Percentiles rank a stretch among this genome's conserved stretches.
Evolutionary conservation across 1,140 invertebrate genomes (phyloP).

Genomic region (Nixonia krombeini): DNA sequence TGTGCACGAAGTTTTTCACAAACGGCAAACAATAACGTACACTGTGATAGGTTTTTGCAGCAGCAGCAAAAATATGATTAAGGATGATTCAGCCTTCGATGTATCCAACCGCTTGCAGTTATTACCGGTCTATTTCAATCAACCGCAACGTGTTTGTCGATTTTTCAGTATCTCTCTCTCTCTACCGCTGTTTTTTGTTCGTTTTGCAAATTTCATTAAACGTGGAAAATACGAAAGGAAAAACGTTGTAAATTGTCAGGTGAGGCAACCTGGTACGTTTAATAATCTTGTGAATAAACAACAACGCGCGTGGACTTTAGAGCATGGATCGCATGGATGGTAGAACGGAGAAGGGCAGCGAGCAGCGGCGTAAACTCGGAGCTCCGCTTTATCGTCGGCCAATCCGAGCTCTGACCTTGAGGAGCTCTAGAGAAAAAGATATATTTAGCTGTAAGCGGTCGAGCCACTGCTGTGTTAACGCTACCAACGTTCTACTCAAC

Average conservation of each 20-base stretch:
- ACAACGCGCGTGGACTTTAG: constrained; percentile 46
- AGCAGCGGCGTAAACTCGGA: constrained; percentile 44
- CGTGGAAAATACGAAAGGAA: constrained; percentile 5
- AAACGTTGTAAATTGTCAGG: constrained; percentile 32
- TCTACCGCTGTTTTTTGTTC: no score
- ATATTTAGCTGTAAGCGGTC: constrained; percentile 64
- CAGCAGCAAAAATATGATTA: no score
- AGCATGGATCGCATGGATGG: constrained; percentile 42
- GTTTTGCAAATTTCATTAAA: no score
- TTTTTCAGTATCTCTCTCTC: no score
- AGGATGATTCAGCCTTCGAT: no score
- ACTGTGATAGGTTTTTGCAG: no score
- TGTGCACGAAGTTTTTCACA: no score
- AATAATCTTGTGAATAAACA: constrained; percentile 50
- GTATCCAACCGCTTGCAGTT: no score
- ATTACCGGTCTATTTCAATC: no score
- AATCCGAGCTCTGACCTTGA: constrained; percentile 66
- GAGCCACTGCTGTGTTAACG: constrained; percentile 48
- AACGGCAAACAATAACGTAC: no score
- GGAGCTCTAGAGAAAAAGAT: constrained; percentile 63
- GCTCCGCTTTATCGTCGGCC: constrained; percentile 60
- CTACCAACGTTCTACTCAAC: constrained; percentile 36
- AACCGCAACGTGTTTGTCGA: no score
- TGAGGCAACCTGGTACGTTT: constrained; percentile 46
- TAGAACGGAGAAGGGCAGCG: constrained; percentile 42